These are phyloP conservation scores for Benthosema pterotum DNA, from an alignment of 2,797 vertebrate genomes.

Conservation along the genomic window DNA sequence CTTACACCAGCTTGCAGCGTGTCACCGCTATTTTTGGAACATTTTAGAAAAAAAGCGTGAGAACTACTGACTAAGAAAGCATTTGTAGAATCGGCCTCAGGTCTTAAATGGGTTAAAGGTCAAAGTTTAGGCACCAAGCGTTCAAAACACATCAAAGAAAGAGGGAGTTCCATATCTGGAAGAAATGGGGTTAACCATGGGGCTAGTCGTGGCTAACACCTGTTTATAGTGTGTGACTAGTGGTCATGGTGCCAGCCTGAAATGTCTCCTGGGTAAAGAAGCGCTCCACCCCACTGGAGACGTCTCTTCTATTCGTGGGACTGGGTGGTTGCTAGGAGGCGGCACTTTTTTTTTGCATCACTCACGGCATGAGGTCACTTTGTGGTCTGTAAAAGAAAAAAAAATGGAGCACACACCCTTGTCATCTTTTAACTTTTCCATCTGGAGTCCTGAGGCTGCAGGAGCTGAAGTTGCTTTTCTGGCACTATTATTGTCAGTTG, in stretches of 20 bases:
- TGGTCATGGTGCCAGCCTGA: not conserved
- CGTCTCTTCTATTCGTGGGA: slow-evolving; percentile 22
- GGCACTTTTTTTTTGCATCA: slow-evolving; percentile 38
- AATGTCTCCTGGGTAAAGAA: not conserved
- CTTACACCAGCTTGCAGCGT: too few species aligned
- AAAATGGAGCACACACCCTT: slow-evolving; percentile 54
- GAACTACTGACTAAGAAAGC: too few species aligned
- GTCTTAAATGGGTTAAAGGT: too few species aligned
- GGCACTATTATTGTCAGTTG: slow-evolving; percentile 31
- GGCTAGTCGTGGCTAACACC: slow-evolving; percentile 20
- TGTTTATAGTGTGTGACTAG: slow-evolving; percentile 31
- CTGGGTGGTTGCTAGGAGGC: slow-evolving; percentile 42
- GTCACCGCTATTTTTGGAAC: too few species aligned
- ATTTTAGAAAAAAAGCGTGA: too few species aligned
- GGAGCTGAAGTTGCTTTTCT: slow-evolving; percentile 26
- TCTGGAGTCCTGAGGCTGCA: slow-evolving; percentile 43
- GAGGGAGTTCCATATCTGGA: not conserved
- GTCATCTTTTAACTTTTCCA: slow-evolving; percentile 51
- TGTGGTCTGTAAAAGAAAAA: slow-evolving; percentile 47
- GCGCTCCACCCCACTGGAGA: not conserved
- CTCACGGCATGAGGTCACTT: slow-evolving; percentile 56
- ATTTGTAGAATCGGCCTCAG: too few species aligned
- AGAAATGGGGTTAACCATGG: not conserved
- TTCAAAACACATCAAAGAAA: too few species aligned
- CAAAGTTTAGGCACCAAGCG: too few species aligned